phyloP scores from a whole-genome alignment of 2,888 invertebrate genomes.

The Tholera decimalis region DNA sequence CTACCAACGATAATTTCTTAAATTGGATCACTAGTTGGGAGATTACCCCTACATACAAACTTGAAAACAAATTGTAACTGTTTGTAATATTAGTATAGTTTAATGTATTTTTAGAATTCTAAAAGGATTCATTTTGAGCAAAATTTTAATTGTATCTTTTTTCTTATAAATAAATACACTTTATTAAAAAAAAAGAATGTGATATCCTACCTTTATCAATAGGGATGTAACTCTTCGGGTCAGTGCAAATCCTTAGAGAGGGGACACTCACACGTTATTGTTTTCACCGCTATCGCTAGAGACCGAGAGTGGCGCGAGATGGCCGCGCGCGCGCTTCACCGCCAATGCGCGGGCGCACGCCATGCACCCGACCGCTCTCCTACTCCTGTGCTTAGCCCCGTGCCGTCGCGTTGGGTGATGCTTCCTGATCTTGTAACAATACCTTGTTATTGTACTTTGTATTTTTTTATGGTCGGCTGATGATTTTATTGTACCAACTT shows the following conservation, averaged over 20 bases:
- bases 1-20: too few species aligned
- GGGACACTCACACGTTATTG: slow-evolving; percentile 68
- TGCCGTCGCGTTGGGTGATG: slow-evolving; percentile 34
- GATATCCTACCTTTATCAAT: slow-evolving; percentile 45
- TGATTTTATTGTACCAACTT: neutral
- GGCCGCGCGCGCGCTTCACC: slow-evolving; percentile 75
- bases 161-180: too few species aligned
- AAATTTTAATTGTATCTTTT: too few species aligned
- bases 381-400: slow-evolving; percentile 59
- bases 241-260: slow-evolving; percentile 58
- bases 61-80: too few species aligned
- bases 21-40: too few species aligned
- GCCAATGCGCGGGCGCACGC: slow-evolving; percentile 75
- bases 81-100: too few species aligned
- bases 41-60: too few species aligned
- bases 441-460: slow-evolving; percentile 14
- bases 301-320: slow-evolving; percentile 74
- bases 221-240: slow-evolving; percentile 32
- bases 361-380: slow-evolving; percentile 58
- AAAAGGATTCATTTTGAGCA: neutral
- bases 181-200: neutral
- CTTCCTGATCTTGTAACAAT: slow-evolving; percentile 51
- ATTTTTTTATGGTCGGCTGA: neutral
- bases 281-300: slow-evolving; percentile 69
- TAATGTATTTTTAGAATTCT: neutral